phyloP scores from a whole-genome alignment of 2,113 vertebrate species.

The Anguilla japonica region DNA sequence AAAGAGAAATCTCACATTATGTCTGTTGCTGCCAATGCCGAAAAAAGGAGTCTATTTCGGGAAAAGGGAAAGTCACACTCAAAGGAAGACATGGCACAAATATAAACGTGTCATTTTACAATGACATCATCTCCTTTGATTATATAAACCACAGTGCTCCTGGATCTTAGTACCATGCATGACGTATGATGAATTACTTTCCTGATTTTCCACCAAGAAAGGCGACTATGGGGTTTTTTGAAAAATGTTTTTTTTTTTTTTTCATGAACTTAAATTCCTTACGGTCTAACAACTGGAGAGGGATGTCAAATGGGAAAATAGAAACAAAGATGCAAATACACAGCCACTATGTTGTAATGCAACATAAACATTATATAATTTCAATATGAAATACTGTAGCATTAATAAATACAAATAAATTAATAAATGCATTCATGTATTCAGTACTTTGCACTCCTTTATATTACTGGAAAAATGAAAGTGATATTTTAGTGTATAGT shows the following conservation, averaged over 20 bases:
- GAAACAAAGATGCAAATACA: neutral
- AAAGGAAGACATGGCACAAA: constrained; percentile 56
- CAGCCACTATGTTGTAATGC: neutral
- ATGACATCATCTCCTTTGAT: constrained; percentile 46
- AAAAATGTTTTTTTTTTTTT: constrained; percentile 27
- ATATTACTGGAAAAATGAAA: neutral
- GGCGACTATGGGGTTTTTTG: constrained; percentile 31
- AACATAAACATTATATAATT: neutral
- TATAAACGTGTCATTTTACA: constrained; percentile 62
- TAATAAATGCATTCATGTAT: neutral
- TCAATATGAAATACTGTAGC: neutral
- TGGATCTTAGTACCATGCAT: neutral
- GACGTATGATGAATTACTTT: constrained; percentile 22
- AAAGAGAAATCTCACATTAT: neutral
- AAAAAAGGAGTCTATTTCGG: constrained; percentile 11
- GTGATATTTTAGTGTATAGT: neutral
- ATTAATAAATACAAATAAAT: neutral
- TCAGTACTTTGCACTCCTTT: neutral
- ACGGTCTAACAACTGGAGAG: neutral
- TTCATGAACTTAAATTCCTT: neutral
- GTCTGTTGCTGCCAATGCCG: constrained; percentile 7
- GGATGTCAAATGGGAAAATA: neutral
- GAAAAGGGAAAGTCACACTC: constrained; percentile 52
- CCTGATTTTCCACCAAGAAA: constrained; percentile 23
- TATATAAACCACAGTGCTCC: constrained; percentile 48